These are phyloP conservation scores for Teleiodes luculella DNA, from an alignment of 2,888 invertebrate genomes.

Conservation along the genomic window DNA sequence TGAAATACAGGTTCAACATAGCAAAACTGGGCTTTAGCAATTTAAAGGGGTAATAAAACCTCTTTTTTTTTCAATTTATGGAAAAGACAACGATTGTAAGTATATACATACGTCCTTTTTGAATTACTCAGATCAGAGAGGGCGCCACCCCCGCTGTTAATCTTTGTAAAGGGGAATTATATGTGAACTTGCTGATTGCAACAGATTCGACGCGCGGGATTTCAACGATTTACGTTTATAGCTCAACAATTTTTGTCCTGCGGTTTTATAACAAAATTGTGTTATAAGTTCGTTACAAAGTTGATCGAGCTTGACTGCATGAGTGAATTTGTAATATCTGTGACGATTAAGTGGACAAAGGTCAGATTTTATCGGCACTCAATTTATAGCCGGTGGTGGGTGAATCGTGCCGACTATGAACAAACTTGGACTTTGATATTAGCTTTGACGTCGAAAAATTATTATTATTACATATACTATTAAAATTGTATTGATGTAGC, in stretches of 20 bases:
- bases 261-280: slow-evolving; percentile 26
- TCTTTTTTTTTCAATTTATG: not conserved
- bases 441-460: too few relatives aligned
- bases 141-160: slow-evolving; percentile 54
- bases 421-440: too few relatives aligned
- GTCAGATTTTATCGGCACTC: not conserved
- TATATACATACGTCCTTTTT: slow-evolving; percentile 31
- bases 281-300: slow-evolving; percentile 27
- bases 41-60: too few relatives aligned
- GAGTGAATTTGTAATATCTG: not conserved
- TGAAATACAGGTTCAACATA: too few relatives aligned
- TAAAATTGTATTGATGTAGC: too few relatives aligned
- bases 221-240: slow-evolving; percentile 44
- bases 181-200: slow-evolving; percentile 55
- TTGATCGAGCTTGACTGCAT: not conserved
- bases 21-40: too few relatives aligned
- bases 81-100: too few relatives aligned
- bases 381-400: not conserved
- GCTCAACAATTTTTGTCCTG: slow-evolving; percentile 27
- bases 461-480: too few relatives aligned
- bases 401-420: too few relatives aligned
- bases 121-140: slow-evolving; percentile 26
- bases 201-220: slow-evolving; percentile 55
- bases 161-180: slow-evolving; percentile 69
- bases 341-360: not conserved